Conservation (phyloP, 2,797 vertebrate species). For the Gallirallus australis region DNA sequence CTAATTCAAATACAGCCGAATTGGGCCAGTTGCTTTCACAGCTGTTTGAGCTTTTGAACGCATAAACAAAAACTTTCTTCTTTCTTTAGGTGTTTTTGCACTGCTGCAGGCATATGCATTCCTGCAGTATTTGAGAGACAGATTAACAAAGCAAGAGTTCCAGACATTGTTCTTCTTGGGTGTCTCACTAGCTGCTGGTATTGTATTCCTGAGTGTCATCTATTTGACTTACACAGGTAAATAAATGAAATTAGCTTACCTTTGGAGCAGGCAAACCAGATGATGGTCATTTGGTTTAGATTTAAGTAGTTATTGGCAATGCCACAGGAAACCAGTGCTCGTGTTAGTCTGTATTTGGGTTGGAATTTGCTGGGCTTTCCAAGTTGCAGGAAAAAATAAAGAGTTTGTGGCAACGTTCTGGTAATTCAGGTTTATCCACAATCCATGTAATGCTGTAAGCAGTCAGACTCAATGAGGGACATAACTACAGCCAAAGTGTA, state of each 20-base stretch:
- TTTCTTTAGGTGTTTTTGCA: conserved; percentile 90
- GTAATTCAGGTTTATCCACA: background rate
- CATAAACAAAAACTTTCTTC: background rate
- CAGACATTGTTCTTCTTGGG: conserved; percentile 98
- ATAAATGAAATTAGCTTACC: conserved; percentile 4
- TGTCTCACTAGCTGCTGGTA: conserved; percentile 93
- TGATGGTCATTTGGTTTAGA: background rate
- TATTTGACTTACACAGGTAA: conserved; percentile 98
- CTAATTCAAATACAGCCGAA: background rate
- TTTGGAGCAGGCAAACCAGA: background rate
- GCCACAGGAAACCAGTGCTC: background rate
- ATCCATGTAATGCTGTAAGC: background rate
- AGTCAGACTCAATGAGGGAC: background rate
- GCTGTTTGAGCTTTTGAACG: background rate
- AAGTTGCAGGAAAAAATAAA: background rate
- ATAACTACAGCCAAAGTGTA: background rate
- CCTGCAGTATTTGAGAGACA: conserved; percentile 96
- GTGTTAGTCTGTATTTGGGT: background rate
- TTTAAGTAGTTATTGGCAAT: background rate
- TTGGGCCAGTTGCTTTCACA: background rate
- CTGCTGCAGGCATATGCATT: conserved; percentile 97
- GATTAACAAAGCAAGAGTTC: conserved; percentile 97
- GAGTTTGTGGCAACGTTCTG: background rate
- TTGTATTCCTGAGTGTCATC: conserved; percentile 96
- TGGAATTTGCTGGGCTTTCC: background rate